Base-by-base conservation (phyloP, 1,140 invertebrate genomes). In the Bombus haemorrhoidalis region DNA sequence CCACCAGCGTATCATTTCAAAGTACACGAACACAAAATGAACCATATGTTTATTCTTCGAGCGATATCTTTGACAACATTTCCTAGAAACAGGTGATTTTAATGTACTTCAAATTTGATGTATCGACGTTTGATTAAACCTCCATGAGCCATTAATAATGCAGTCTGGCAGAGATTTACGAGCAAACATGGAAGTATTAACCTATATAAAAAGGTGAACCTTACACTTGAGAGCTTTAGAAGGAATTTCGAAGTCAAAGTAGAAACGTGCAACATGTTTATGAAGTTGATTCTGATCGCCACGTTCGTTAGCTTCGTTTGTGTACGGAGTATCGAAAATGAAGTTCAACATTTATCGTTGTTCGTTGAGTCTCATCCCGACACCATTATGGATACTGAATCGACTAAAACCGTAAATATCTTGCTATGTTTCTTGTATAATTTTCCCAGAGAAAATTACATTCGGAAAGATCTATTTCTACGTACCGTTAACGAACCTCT, bases 151-250 rank as follows among this genome's bases (percentile, higher is more conserved):
- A 47, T 62, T 79, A 84, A 80, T 72, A 59, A 62, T 12, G n/a
- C 25, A 25, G 10, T 13, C 39, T 22, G 47, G 10, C 39, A 28
- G 22, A 37, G 76, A 80, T 85, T 85, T 80, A 72, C 34, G 77
- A 64, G 77, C 37, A 64, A 78, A 28, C 32, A 43, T 15, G 39
- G 22, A 41, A 32, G 34, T 53, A 79, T 18, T 2, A n/a, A 43
- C 47, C 22, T 32, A 12, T 15, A 84, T 84, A 84, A 85, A 85
- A 85, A 9, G 18, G 32, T 13, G 37, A n/a, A 22, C 34, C 34
- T 43, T 37, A n/a, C 18, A 25, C 3, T 39, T 41, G 32, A 39
- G 9, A 28, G 10, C 10, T 47, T 15, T 15, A 85, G 41, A 72
- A 85, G 28, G 32, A 72, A 41, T 15, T 72, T 3, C 6, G 15